These are phyloP conservation scores for Campylomormyrus numenius DNA, from an alignment of 2,113 vertebrate genomes.

Conservation along the genomic window DNA sequence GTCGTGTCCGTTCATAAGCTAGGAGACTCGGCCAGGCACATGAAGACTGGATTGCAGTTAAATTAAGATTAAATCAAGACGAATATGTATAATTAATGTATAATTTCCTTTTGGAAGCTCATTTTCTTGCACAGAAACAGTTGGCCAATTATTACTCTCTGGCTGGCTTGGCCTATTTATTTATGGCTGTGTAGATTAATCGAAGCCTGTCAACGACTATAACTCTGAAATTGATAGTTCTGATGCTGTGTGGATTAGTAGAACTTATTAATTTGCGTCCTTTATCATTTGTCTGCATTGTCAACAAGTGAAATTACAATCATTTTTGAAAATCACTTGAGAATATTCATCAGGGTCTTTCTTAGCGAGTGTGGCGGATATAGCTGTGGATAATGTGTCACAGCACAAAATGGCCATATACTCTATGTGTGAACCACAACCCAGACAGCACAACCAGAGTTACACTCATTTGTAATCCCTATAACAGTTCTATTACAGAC, in stretches of 20 bases:
- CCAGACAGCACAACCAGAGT: background rate
- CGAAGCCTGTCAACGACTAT: background rate
- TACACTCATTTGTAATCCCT: background rate
- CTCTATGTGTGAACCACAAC: background rate
- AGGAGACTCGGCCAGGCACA: background rate
- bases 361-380: background rate
- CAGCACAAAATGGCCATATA: background rate
- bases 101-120: slow-evolving; percentile 9
- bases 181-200: slow-evolving; percentile 8
- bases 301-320: background rate
- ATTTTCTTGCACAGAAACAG: slow-evolving; percentile 13
- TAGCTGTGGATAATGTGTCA: background rate
- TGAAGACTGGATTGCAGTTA: slow-evolving; percentile 6
- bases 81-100: background rate
- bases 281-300: slow-evolving; percentile 13
- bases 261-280: slow-evolving; percentile 15
- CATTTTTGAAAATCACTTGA: slow-evolving; percentile 9
- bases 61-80: slow-evolving; percentile 20
- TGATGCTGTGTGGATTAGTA: background rate
- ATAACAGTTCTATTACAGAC: background rate
- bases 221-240: slow-evolving; percentile 11
- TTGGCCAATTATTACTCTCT: slow-evolving; percentile 16
- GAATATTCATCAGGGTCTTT: background rate
- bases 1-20: background rate
- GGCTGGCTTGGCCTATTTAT: slow-evolving; percentile 5